Evolutionary conservation across 2,888 invertebrate species (phyloP), one percentile per base, ranked within the genome.

Genomic region (Graphium colonna): DNA sequence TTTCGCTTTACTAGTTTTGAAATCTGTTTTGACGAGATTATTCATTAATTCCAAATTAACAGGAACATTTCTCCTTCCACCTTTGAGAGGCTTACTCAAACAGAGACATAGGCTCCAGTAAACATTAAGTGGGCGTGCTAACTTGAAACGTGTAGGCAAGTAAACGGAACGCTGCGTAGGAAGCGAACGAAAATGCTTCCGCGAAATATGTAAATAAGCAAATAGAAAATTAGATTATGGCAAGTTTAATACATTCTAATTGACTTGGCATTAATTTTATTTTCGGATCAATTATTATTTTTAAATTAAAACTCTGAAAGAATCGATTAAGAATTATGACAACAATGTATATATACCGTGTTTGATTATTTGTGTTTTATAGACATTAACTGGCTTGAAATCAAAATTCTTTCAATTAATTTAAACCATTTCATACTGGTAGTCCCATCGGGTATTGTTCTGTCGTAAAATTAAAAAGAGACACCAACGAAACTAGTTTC

Each of bases 191-290:
- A 53, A 47, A 48, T 44, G 18, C 28, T 49, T 18, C 26, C 21
- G 4, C 18, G 8, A 47, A 47, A 17, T 43, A 47, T 28, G 53
- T 49, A 44, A 49, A 49, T 39, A 48, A 17, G 8, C 10, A 12
- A 7, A 4, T n/a, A 0, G 43, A n/a, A 48, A 53, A 53, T 53
- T 48, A 39, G 39, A 31, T 43, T 44, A 38, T n/a, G 39, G 13
- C 18, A 44, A 39, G 18, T 48, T 43, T 53, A 44, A 48, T 53
- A 53, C 15, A 18, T 49, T 45, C 39, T 15, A 49, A 43, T 31
- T 41, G 45, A 46, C 41, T 46, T 46, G 28, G 15, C 15, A 16
- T 28, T 31, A 16, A 10, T 21, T 38, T 28, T 10, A 39, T 8
- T 28, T 7, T n/a, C n/a, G n/a, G n/a, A n/a, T n/a, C n/a, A n/a